A percentile compares a stretch with the other conserved stretches of the same genome.
These are phyloP conservation scores for Drosophila ficusphila DNA, from an alignment of 1,140 invertebrate genomes.

Conservation along the genomic window DNA sequence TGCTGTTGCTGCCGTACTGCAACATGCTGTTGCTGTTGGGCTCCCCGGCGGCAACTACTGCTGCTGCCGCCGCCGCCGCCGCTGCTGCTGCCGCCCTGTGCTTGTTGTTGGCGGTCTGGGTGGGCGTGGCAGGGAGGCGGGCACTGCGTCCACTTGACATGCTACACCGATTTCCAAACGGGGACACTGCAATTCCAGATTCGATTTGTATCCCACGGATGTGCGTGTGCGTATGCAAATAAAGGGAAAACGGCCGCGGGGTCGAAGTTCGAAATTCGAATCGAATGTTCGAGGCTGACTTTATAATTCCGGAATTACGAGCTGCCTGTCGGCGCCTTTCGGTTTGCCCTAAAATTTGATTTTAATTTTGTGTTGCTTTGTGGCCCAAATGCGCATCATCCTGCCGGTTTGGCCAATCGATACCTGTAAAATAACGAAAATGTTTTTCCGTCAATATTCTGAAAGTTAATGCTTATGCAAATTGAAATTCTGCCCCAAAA, in stretches of 20 bases:
- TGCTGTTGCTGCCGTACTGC: conserved; percentile 55
- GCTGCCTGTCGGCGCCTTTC: background rate
- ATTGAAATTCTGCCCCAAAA: background rate
- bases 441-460: background rate
- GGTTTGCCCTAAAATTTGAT: conserved; percentile 45
- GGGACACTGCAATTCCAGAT: conserved; percentile 29
- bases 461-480: background rate
- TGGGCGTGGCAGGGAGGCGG: conserved; percentile 82
- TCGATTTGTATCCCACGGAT: background rate
- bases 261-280: conserved; percentile 1
- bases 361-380: conserved; percentile 45
- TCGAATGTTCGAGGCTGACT: conserved; percentile 6
- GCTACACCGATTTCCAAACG: conserved; percentile 55
- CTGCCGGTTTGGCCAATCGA: conserved; percentile 28
- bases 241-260: background rate
- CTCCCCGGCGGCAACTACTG: conserved; percentile 51
- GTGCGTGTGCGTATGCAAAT: conserved; percentile 16
- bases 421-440: conserved; percentile 29
- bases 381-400: conserved; percentile 32
- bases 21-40: conserved; percentile 81
- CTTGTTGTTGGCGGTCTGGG: conserved; percentile 74
- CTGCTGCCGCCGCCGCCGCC: conserved; percentile 56
- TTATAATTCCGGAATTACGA: conserved; percentile 3
- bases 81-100: conserved; percentile 51
- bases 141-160: conserved; percentile 84